Conservation (phyloP, 2,888 invertebrate genomes). For the Cylloceria caligata region DNA sequence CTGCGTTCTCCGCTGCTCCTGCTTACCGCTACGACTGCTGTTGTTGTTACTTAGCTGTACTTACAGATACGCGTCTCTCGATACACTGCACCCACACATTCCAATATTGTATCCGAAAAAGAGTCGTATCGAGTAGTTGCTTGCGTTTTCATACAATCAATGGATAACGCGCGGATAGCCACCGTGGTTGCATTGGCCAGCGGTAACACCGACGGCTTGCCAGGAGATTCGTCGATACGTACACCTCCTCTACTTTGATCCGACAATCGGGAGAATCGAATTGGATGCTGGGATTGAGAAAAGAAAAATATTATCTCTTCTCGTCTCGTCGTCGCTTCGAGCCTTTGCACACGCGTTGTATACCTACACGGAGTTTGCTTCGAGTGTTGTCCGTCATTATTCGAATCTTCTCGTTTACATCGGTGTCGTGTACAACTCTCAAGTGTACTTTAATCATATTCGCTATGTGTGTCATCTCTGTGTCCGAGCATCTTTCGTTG, state of each 20-base stretch:
- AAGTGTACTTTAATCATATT: conserved; percentile 14
- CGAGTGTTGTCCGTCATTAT: conserved; percentile 9
- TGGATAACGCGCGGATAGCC: not conserved
- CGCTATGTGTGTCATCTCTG: conserved; percentile 6
- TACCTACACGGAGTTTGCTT: not conserved
- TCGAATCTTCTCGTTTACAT: not conserved
- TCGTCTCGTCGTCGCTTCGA: not conserved
- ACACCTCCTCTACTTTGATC: not conserved
- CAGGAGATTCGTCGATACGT: conserved; percentile 6
- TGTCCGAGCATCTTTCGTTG: not conserved
- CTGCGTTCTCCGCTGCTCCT: conserved; percentile 24
- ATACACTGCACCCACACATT: not conserved
- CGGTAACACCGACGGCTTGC: conserved; percentile 23
- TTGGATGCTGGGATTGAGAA: conserved; percentile 8
- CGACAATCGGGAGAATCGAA: conserved; percentile 27
- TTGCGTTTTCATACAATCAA: conserved; percentile 8
- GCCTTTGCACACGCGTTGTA: not conserved
- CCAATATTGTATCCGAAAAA: conserved; percentile 3
- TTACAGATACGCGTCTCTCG: not conserved
- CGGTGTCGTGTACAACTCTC: not conserved
- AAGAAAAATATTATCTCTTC: conserved; percentile 4
- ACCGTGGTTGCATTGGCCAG: conserved; percentile 4
- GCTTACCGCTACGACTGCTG: conserved; percentile 10
- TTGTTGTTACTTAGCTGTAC: conserved; percentile 5
- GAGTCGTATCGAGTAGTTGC: conserved; percentile 20